Conservation (phyloP, 2,888 invertebrate species). For the Euplexia lucipara region DNA sequence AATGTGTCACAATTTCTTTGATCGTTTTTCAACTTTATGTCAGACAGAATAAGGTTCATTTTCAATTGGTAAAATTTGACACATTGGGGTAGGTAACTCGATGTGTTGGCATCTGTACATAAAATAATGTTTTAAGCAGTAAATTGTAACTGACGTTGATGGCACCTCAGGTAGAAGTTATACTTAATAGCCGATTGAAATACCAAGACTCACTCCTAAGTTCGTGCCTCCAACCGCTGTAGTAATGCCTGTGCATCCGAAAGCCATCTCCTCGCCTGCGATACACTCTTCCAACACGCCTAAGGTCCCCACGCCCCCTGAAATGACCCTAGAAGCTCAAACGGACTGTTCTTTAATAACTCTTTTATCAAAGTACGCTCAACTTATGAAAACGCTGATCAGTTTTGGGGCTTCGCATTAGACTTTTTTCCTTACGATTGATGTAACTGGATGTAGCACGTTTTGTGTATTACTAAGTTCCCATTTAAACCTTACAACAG, state of each 20-base stretch:
- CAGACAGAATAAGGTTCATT: no score
- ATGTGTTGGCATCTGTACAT: no score
- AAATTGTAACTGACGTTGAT: slow-evolving; percentile 31
- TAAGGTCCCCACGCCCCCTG: slow-evolving; percentile 85
- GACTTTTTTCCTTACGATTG: neutral
- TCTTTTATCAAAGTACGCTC: neutral
- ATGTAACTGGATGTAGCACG: neutral
- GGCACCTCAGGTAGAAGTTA: slow-evolving; percentile 43
- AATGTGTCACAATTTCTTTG: no score
- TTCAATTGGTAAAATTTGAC: no score
- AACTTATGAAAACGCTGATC: neutral
- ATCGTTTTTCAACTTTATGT: no score
- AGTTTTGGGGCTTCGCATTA: neutral
- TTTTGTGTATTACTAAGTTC: no score
- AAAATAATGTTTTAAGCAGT: neutral
- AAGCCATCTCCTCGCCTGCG: slow-evolving; percentile 93
- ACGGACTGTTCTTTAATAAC: slow-evolving; percentile 79
- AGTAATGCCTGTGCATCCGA: slow-evolving; percentile 94
- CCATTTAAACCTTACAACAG: no score
- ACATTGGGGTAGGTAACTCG: no score
- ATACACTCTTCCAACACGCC: slow-evolving; percentile 92
- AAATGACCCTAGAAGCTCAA: slow-evolving; percentile 68
- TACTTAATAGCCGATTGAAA: slow-evolving; percentile 3
- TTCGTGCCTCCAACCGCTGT: slow-evolving; percentile 94
- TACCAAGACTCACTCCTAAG: slow-evolving; percentile 86